Evolutionary conservation across 2,113 vertebrate genomes (phyloP).

Genomic region (Ramphastos sulfuratus): DNA sequence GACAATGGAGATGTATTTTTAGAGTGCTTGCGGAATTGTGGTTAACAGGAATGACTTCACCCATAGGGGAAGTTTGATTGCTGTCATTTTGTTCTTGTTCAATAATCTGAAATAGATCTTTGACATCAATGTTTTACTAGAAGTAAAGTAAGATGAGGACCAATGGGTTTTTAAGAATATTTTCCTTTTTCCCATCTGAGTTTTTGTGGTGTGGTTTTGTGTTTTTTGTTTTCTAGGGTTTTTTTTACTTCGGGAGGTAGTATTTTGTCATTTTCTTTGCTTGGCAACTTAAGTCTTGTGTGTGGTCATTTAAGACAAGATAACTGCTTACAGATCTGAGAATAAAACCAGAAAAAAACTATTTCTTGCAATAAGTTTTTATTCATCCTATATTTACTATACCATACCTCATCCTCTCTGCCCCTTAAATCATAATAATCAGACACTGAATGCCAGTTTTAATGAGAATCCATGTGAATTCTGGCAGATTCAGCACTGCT

Average conservation of each 20-base stretch:
- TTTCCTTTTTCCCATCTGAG: neutral
- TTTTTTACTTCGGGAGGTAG: neutral
- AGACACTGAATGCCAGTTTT: neutral
- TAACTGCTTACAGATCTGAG: neutral
- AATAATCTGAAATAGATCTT: neutral
- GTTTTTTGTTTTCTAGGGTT: no score
- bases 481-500: neutral
- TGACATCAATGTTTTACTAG: slow-evolving; percentile 2
- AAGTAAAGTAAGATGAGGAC: neutral
- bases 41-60: neutral
- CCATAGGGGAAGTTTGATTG: neutral
- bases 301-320: neutral
- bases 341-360: neutral
- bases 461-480: neutral
- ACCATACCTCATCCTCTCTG: neutral
- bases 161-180: neutral
- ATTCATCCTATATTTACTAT: neutral
- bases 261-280: neutral
- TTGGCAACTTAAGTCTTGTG: neutral
- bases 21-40: neutral
- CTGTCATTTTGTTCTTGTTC: slow-evolving; percentile 26
- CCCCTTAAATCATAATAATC: neutral
- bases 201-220: neutral
- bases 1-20: slow-evolving; percentile 6
- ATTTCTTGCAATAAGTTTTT: neutral